Conservation (phyloP, 1,140 invertebrate species). For the Drosophila novamexicana region DNA sequence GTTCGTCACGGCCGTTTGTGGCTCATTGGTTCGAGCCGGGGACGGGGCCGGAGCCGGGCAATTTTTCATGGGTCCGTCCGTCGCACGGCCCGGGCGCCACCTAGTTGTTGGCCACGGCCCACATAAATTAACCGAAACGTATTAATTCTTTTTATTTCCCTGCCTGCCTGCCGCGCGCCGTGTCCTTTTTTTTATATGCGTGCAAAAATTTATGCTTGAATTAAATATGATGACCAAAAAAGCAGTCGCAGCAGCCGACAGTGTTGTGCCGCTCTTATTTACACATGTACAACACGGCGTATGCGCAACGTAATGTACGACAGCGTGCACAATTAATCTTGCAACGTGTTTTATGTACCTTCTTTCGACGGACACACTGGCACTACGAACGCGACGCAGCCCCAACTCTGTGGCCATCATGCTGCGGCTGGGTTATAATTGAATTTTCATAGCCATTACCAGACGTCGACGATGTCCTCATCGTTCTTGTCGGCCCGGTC, state of each 20-base stretch:
- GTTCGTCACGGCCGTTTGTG: conserved; percentile 77
- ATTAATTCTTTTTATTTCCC: conserved; percentile 76
- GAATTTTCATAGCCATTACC: conserved; percentile 82
- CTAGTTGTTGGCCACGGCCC: conserved; percentile 27
- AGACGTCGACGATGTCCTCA: conserved; percentile 40
- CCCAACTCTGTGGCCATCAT: conserved; percentile 56
- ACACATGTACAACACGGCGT: conserved; percentile 79
- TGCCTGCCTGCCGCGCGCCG: conserved; percentile 7
- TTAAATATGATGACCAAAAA: conserved; percentile 82
- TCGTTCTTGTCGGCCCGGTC: conserved; percentile 49
- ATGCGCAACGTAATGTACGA: conserved; percentile 78
- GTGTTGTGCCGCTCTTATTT: conserved; percentile 59
- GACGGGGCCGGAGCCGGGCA: conserved; percentile 28
- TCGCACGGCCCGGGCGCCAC: background rate
- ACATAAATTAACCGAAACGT: conserved; percentile 82
- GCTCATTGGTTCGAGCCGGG: conserved; percentile 66
- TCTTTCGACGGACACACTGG: conserved; percentile 20
- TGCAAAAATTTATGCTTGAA: conserved; percentile 82
- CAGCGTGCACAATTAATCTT: conserved; percentile 79
- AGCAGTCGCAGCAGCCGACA: conserved; percentile 62
- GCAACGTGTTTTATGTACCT: conserved; percentile 72
- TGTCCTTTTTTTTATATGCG: conserved; percentile 70
- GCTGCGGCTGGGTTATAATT: conserved; percentile 78
- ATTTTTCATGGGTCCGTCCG: conserved; percentile 67
- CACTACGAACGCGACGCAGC: background rate